Evolutionary conservation across 2,113 vertebrate species (phyloP).

Genomic region (Myrmecophaga tridactyla): DNA sequence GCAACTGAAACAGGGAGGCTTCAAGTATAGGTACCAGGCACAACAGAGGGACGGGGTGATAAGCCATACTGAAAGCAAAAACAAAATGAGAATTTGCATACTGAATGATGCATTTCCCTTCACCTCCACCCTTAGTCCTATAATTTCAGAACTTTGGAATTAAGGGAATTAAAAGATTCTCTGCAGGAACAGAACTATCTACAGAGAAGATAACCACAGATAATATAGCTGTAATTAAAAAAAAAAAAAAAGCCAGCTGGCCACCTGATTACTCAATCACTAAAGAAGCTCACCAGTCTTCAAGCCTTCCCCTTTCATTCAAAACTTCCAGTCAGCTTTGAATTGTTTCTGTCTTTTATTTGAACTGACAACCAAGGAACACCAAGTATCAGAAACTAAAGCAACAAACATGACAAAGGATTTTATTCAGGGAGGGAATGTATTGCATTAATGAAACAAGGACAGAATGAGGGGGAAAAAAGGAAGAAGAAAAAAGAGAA

Average conservation of each 20-base stretch:
- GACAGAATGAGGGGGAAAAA: neutral
- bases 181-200: neutral
- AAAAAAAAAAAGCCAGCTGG: neutral
- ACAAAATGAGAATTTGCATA: neutral
- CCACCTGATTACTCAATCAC: neutral
- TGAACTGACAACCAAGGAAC: neutral
- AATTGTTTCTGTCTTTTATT: neutral
- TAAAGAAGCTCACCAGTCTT: neutral
- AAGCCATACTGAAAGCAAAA: neutral
- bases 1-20: neutral
- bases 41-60: neutral
- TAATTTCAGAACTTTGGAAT: neutral
- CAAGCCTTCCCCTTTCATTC: neutral
- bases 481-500: neutral
- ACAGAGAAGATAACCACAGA: neutral
- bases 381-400: neutral
- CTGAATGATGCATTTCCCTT: neutral
- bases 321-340: neutral
- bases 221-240: neutral
- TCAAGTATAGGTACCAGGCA: neutral
- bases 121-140: too few species aligned
- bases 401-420: neutral
- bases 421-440: neutral
- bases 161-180: neutral
- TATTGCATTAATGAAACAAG: neutral